Percentiles rank a stretch among this genome's conserved stretches.
Conservation (phyloP, 2,113 vertebrate species). For the Cynopterus brachyotis region DNA sequence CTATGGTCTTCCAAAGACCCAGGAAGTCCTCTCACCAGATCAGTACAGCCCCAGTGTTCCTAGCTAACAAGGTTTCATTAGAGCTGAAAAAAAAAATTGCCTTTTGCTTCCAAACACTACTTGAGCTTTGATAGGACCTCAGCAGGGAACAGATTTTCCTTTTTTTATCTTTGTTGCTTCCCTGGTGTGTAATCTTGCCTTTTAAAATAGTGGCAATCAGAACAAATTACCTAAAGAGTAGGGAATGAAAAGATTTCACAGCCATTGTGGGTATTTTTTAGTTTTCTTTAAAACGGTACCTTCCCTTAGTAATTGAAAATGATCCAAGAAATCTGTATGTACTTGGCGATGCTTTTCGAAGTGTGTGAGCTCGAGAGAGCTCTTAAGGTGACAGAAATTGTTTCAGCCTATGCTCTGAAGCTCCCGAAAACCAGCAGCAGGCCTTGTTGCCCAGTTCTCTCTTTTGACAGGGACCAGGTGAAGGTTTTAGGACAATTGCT, state of each 20-base stretch:
- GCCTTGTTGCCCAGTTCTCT: background rate
- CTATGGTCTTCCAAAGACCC: background rate
- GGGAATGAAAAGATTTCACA: conserved; percentile 75
- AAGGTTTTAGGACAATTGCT: background rate
- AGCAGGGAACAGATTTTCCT: conserved; percentile 49
- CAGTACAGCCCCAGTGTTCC: background rate
- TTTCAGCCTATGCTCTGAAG: background rate
- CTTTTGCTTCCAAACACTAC: conserved; percentile 61
- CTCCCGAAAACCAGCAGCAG: background rate
- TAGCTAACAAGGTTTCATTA: conserved; percentile 66
- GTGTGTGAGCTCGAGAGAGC: background rate
- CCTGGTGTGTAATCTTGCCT: conserved; percentile 65
- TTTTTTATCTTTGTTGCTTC: conserved; percentile 62
- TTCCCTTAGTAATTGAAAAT: conserved; percentile 62
- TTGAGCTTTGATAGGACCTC: conserved; percentile 62
- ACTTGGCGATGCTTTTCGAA: conserved; percentile 19
- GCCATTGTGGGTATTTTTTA: conserved; percentile 20
- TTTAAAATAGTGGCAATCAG: conserved; percentile 72
- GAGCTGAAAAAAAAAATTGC: conserved; percentile 39
- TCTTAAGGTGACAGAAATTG: background rate
- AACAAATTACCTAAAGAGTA: conserved; percentile 77
- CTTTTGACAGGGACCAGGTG: background rate
- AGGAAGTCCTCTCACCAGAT: conserved; percentile 29
- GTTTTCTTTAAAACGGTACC: conserved; percentile 69
- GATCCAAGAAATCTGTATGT: conserved; percentile 46